Evolutionary conservation across 2,888 invertebrate genomes (phyloP), one percentile per base, ranked within the genome.

Genomic region (Aelia acuminata): DNA sequence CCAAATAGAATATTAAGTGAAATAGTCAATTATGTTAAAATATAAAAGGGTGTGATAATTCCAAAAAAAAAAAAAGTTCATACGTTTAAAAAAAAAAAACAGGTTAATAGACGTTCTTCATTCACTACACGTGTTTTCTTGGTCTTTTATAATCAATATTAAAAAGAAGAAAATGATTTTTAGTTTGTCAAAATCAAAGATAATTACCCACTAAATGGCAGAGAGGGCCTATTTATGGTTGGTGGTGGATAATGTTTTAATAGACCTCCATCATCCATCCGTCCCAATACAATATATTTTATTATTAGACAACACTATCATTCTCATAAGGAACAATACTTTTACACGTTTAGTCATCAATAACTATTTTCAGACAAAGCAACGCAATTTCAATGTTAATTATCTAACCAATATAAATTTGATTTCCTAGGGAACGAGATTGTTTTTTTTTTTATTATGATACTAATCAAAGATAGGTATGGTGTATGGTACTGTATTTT

Each of bases 231-330:
- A 31, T 63, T 18, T 43, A 43, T 22, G 39, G 80, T 39, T 75
- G 75, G 43, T 80, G 80, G 43, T 80, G 80, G 80, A 80, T 80
- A 80, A 80, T 80, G 43, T 43, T n/a, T 22, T n/a, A 80, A 43
- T 80, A 43, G 80, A n/a, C 80, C 80, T 22, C 80, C 80, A 39
- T 39, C 80, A 80, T 18, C 31, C 18, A 31, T 63, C 63, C 31
- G 26, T 57, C 26, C n/a, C 1, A 26, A 57, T 57, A 26, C 11
- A 57, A 57, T 57, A n/a, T 53, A 10, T 8, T 53, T 53, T 53
- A 8, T 53, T 5, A 53, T 53, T n/a, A n/a, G 10, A 7, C 53
- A 53, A n/a, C n/a, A 18, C 7, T 15, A 3, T 49, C 22, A n/a
- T 18, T 53, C 53, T 20, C n/a, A 20, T 53, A 57, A 13, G 57